Conservation (phyloP, 2,888 invertebrate genomes). For the Drosophila macrospina region DNA sequence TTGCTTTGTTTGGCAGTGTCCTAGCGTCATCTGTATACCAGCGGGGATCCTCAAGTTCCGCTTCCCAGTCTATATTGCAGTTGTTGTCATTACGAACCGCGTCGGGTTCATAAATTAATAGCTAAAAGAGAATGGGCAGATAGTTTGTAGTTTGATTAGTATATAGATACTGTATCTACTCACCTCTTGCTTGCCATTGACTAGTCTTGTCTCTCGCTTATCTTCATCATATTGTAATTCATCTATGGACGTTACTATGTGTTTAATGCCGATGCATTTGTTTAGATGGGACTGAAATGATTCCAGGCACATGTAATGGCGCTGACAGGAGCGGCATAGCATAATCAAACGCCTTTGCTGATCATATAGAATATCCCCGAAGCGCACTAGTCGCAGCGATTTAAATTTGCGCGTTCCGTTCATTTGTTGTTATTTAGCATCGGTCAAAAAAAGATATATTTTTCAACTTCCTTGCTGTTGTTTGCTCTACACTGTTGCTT, state of each 20-base stretch:
- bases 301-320: slow-evolving; percentile 60
- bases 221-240: slow-evolving; percentile 56
- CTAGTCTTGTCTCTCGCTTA: slow-evolving; percentile 51
- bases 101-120: slow-evolving; percentile 71
- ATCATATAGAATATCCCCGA: slow-evolving; percentile 75
- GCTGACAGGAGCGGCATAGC: slow-evolving; percentile 73
- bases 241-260: slow-evolving; percentile 48
- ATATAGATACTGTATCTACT: neutral
- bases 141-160: too few relatives aligned
- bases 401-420: slow-evolving; percentile 54
- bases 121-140: slow-evolving; percentile 48
- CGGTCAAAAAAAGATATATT: neutral
- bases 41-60: slow-evolving; percentile 79
- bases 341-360: slow-evolving; percentile 69
- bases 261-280: slow-evolving; percentile 62
- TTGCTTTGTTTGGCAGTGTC: slow-evolving; percentile 27
- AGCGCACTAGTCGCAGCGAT: slow-evolving; percentile 62
- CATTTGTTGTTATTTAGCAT: slow-evolving; percentile 45
- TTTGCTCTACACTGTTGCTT: neutral
- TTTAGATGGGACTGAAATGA: slow-evolving; percentile 69
- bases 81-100: slow-evolving; percentile 57
- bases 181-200: slow-evolving; percentile 72
- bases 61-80: slow-evolving; percentile 70
- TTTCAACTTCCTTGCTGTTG: neutral
- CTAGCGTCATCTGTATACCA: slow-evolving; percentile 69